Conservation (phyloP, 2,797 vertebrate species). For the Tokudaia muenninki region DNA sequence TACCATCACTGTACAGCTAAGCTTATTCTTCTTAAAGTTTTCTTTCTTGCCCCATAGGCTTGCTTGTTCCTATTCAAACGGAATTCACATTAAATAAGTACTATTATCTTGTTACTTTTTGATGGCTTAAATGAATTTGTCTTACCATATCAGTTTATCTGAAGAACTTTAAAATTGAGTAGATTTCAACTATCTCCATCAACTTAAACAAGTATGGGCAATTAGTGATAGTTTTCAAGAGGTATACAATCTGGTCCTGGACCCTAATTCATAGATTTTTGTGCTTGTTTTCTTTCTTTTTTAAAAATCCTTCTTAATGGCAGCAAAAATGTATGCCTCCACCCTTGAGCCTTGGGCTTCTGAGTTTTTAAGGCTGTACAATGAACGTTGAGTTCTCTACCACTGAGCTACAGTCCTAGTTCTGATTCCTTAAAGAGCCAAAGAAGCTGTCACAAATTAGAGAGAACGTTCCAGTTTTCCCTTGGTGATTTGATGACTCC, state of each 20-base stretch:
- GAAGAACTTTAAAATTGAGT: conserved; percentile 81
- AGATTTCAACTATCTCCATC: conserved; percentile 56
- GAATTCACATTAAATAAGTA: not conserved
- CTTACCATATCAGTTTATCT: not conserved
- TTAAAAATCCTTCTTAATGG: not conserved
- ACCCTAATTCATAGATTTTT: conserved; percentile 10
- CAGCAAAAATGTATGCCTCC: not conserved
- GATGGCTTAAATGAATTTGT: not conserved
- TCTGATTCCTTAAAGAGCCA: not conserved
- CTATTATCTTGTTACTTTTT: not conserved
- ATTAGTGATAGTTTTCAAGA: not conserved
- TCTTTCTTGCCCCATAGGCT: not conserved
- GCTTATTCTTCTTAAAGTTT: not conserved
- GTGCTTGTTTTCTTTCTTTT: not conserved
- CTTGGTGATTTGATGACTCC: not conserved
- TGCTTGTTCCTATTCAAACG: not conserved
- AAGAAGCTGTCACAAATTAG: not conserved
- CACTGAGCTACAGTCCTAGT: not conserved
- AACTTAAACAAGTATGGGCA: not conserved
- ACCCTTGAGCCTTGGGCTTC: not conserved
- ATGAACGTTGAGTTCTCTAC: too few species aligned
- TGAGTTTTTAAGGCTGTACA: not conserved
- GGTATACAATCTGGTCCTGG: not conserved
- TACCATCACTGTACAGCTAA: not conserved
- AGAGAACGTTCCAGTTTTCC: conserved; percentile 31